These are phyloP conservation scores for Entomobrya proxima DNA, from an alignment of 2,888 invertebrate species.

Conservation along the genomic window DNA sequence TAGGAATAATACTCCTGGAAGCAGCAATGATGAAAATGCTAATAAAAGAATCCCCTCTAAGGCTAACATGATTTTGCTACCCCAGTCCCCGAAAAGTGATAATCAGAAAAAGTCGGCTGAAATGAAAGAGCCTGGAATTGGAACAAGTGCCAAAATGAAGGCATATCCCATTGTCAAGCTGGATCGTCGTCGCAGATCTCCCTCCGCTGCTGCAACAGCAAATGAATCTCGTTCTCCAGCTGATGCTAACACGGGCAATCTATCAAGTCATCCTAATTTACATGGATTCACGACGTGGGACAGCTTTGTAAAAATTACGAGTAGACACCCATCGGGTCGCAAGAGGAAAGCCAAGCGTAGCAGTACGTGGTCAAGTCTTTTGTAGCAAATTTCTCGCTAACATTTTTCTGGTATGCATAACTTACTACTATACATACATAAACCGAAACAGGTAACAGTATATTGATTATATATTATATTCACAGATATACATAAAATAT, in stretches of 20 bases:
- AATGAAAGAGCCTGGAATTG: slow-evolving; percentile 14
- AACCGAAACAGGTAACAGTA: neutral
- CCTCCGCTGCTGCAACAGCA: neutral
- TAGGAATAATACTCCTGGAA: neutral
- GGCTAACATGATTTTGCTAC: neutral
- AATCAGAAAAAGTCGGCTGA: neutral
- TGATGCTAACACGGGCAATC: slow-evolving; percentile 45
- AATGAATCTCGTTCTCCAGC: neutral
- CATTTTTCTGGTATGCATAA: neutral
- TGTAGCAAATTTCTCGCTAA: slow-evolving; percentile 41
- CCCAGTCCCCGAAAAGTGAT: slow-evolving; percentile 12
- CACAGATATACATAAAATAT: neutral
- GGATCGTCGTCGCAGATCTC: slow-evolving; percentile 40
- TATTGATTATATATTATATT: neutral
- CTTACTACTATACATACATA: neutral
- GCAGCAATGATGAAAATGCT: slow-evolving; percentile 8
- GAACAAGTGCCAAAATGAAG: slow-evolving; percentile 52
- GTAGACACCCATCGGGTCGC: neutral
- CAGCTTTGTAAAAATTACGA: slow-evolving; percentile 26
- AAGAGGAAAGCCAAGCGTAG: slow-evolving; percentile 45
- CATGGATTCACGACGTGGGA: slow-evolving; percentile 51
- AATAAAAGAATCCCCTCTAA: slow-evolving; percentile 11
- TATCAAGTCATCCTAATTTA: slow-evolving; percentile 42
- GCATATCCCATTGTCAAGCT: slow-evolving; percentile 23
- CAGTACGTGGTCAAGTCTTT: slow-evolving; percentile 44